Evolutionary conservation across 2,113 vertebrate species (phyloP), one percentile per base, ranked within the genome.

Genomic region (Orcinus orca): DNA sequence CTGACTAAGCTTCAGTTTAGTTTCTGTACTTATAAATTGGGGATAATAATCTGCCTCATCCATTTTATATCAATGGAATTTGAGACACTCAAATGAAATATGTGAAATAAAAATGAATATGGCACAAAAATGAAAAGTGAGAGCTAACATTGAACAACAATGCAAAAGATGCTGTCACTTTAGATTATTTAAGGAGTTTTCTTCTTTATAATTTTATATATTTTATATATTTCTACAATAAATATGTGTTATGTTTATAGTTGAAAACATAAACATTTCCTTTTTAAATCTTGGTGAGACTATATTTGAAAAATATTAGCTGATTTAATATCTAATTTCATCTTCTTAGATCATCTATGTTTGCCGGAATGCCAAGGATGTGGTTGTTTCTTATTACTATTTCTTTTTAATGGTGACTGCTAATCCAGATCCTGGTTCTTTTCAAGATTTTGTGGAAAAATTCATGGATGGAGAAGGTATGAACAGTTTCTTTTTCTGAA

Each of bases 381-480:
- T 97, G 17, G 98, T 73, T 0, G 99, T 99, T 82, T 99, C 99
- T 18, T 99, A 95, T 85, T 99, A 98, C 93, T 98, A 99, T 80
- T 99, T 99, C 97, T 93, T 98, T 60, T 97, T 93, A 50, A 99
- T 99, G 98, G 98, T 98, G 55, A 5, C 13, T 4, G 10, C 5
- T 6, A 95, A 98, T 38, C 99, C 99, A 33, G 97, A 99, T 3
- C 98, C 99, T 53, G 98, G 97, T 68, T 97, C 98, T 70, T 99
- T 99, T 98, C 95, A 94, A 91, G 98, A 96, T 17, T 97, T 98
- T 88, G 96, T 94, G 63, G 97, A 97, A 70, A 97, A 85, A 77
- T 98, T 97, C 79, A 97, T 98, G 97, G 21, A 96, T 15, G 96
- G 93, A 25, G 7, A 95, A 62, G 97, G 97, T 98, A 97, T 70